Base-by-base conservation (phyloP, 1,140 invertebrate species). In the Aphidius gifuensis region DNA sequence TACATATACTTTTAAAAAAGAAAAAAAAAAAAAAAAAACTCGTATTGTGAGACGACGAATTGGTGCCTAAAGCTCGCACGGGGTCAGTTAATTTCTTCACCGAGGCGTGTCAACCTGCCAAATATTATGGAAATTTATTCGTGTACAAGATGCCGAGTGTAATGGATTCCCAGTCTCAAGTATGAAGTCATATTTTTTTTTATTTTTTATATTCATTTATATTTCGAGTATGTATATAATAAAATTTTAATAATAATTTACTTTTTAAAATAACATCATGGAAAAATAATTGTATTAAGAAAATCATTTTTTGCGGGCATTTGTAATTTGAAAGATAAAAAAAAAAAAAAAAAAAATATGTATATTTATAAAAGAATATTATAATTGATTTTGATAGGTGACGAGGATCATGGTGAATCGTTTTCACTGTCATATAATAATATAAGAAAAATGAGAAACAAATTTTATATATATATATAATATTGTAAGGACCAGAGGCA, bases 61-160 rank as follows among this genome's bases (percentile, higher is more conserved):
- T 40, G 58, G 70, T n/a, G 71, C 71, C 70, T 46, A 47, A 60
- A 55, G 67, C 23, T 32, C 23, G 23, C 23, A 32, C 69, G 44
- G 53, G 54, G 43, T 65, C 59, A 54, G 53, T 49, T 54, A 39
- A 68, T 65, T 66, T 60, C 49, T 56, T 71, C 66, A 67, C 62
- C 68, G 66, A 74, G 71, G 69, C 70, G 70, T 74, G 72, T 73
- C 72, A 75, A 75, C 72, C 71, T 75, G 74, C 74, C 71, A 71
- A 75, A 75, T 72, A 75, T 75, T 74, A 75, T 75, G 72, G 71
- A 74, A 75, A 75, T 74, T 73, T 75, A 75, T 74, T 75, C 72
- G 66, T 66, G 66, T 71, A 65, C 60, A 21, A 66, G 58, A 64
- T 42, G 58, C 59, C 44, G 47, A 59, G 50, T 55, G 66, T 75